Evolutionary conservation across 2,888 invertebrate genomes (phyloP).

Genomic region (Caenorhabditis becei): DNA sequence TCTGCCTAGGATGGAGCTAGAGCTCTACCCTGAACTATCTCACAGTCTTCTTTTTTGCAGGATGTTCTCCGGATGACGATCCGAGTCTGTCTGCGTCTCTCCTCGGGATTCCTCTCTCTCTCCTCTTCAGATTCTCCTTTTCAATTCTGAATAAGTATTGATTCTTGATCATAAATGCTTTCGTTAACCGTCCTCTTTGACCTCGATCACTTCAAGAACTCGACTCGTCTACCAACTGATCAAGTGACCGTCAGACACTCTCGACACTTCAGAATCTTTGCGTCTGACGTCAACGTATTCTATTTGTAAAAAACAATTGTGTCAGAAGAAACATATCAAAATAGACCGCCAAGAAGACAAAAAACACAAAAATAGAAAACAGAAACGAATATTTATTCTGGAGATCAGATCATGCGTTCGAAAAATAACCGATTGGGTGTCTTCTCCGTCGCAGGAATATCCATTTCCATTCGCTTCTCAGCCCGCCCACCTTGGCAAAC

Average conservation of each 20-base stretch:
- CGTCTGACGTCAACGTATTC: neutral
- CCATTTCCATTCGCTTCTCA: slow-evolving; percentile 27
- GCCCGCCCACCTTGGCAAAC: slow-evolving; percentile 27
- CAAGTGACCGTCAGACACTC: slow-evolving; percentile 7
- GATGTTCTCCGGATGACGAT: slow-evolving; percentile 26
- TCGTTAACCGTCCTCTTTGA: slow-evolving; percentile 22
- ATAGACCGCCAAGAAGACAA: neutral
- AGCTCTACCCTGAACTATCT: neutral
- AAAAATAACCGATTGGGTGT: slow-evolving; percentile 6
- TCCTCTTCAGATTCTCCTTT: neutral
- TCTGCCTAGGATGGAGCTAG: neutral
- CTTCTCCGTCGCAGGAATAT: neutral
- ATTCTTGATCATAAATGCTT: slow-evolving; percentile 39
- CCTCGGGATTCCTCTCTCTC: neutral
- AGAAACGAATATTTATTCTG: slow-evolving; percentile 2
- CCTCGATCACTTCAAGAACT: slow-evolving; percentile 15
- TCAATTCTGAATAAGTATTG: slow-evolving; percentile 19
- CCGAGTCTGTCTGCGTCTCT: neutral
- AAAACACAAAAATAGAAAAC: neutral
- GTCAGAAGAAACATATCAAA: slow-evolving; percentile 7
- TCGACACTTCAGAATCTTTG: slow-evolving; percentile 14
- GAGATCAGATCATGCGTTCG: slow-evolving; percentile 4
- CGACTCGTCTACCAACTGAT: neutral
- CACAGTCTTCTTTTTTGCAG: slow-evolving; percentile 9
- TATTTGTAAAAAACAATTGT: neutral